Evolutionary conservation across 2,888 invertebrate genomes (phyloP), one percentile per base, ranked within the genome.

Genomic region (Dicranocentrus wangi): DNA sequence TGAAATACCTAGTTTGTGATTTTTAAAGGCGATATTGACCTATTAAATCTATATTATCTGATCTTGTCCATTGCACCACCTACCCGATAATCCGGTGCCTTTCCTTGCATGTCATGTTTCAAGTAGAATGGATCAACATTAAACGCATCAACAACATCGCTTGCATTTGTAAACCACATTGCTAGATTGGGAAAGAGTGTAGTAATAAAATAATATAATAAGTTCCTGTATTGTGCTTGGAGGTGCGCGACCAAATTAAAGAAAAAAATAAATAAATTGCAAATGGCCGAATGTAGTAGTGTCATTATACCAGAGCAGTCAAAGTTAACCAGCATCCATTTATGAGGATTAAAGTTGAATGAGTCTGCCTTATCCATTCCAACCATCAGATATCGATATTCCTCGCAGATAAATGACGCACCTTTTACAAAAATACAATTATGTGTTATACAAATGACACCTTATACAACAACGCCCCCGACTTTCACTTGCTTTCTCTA

Each of bases 241-340:
- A n/a, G n/a, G n/a, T n/a, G n/a, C n/a, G n/a, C n/a, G n/a, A n/a
- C n/a, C n/a, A n/a, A n/a, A n/a, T n/a, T n/a, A n/a, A n/a, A n/a
- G n/a, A n/a, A n/a, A n/a, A n/a, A n/a, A n/a, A n/a, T n/a, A n/a
- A n/a, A n/a, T n/a, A n/a, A n/a, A n/a, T n/a, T n/a, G n/a, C n/a
- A n/a, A n/a, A n/a, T n/a, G n/a, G n/a, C n/a, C n/a, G n/a, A n/a
- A n/a, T n/a, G n/a, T n/a, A n/a, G n/a, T n/a, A n/a, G n/a, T n/a
- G n/a, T n/a, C n/a, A 47, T 5, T 95, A 99, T 94, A 0, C 98
- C 94, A 13, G 99, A 99, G 88, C 99, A 99, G 89, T 99, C 99
- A 87, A 99, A 99, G 89, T 97, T 99, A n/a, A 99, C 96, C 86
- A 99, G 89, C 92, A 99, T 90, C 99, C 99, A 99, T 90, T 99